Evolutionary conservation across 64 coral and sea anemone genomes (phyloP), one percentile per base, ranked within the genome.

Genomic region (Montipora efflorescens): DNA sequence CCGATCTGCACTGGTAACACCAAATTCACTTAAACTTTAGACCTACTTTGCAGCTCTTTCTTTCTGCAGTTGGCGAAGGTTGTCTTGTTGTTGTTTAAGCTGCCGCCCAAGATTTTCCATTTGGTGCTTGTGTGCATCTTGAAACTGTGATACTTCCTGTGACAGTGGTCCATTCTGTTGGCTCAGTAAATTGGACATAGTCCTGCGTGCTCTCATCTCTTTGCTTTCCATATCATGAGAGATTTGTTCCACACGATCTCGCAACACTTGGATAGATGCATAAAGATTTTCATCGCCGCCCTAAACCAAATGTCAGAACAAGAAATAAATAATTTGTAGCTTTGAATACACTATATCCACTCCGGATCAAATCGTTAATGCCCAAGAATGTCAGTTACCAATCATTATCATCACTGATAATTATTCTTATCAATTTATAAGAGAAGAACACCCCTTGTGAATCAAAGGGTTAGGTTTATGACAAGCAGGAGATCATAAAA

Each of bases 261-360:
- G 92, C 9, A 99, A 76, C 46, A 92, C 98, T 94, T 99, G 98
- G 57, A 99, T 99, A 25, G 98, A 96, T 4, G 98, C 98, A 78
- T 99, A 99, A 64, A 99, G 77, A 68, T 96, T 99, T 68, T 99
- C 98, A 62, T 99, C 98, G 47, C 94, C 95, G 47, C 94, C 94
- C 93, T 98, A 55, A 8, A n/a, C 28, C 14, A 61, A 6, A 69
- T 55, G 7, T 64, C 53, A 57, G 53, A 57, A 11, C 53, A 57
- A 57, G 53, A 57, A 57, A 57, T 57, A 8, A 57, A 11, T 57
- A 57, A 57, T 57, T 6, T 57, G 6, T 57, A 57, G 11, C 53
- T 57, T 8, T 57, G 36, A 36, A 36, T 36, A 36, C 36, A 0
- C 36, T 36, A 36, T 36, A 36, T 36, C 36, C 36, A 36, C 36